Evolutionary conservation across 2,888 invertebrate species (phyloP).

Genomic region (Tipula unca): DNA sequence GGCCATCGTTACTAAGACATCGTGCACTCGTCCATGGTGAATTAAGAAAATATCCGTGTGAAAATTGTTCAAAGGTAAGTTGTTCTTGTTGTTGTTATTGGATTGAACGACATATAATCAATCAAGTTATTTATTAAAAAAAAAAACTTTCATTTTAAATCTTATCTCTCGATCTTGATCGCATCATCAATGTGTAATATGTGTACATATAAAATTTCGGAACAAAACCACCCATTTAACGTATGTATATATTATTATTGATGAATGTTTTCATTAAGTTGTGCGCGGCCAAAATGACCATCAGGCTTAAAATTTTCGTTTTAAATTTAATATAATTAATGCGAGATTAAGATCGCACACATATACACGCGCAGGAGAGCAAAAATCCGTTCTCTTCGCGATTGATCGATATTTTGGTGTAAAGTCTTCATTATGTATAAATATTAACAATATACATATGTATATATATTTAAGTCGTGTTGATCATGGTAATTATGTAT

Average conservation of each 20-base stretch:
- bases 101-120: not conserved
- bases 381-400: not conserved
- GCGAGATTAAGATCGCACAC: not conserved
- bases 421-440: not conserved
- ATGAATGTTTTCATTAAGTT: not conserved
- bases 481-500: not conserved
- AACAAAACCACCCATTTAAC: not conserved
- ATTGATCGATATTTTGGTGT: not conserved
- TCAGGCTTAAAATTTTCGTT: not conserved
- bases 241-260: not conserved
- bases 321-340: not conserved
- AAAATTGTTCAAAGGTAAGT: conserved; percentile 79
- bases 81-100: too few species aligned
- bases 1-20: conserved; percentile 73
- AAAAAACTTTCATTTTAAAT: not conserved
- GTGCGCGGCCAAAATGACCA: not conserved
- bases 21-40: conserved; percentile 73
- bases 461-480: too few species aligned
- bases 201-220: not conserved
- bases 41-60: conserved; percentile 81
- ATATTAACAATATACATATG: not conserved
- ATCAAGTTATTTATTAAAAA: not conserved
- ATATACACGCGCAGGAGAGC: not conserved
- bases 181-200: not conserved
- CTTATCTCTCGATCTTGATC: not conserved